Base-by-base conservation (phyloP, 2,113 vertebrate species). In the Mus pahari region DNA sequence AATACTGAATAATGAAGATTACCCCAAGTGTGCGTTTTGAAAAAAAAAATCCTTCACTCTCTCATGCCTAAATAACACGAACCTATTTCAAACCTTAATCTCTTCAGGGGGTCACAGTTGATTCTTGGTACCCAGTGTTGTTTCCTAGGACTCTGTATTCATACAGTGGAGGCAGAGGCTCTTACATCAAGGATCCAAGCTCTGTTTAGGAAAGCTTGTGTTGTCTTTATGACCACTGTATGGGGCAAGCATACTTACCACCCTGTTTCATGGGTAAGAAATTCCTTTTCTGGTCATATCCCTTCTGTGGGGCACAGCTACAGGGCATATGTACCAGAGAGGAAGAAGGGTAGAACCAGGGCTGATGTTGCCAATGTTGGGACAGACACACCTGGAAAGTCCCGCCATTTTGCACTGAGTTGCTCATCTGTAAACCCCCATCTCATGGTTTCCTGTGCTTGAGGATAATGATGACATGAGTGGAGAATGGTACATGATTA, bases 91-190 rank as follows among this genome's bases (percentile, higher is more conserved):
- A 78, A 70, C 16, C 14, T 45, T 79, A n/a, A n/a, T 88, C 1
- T 74, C 36, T 68, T 78, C 71, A 71, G 1, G 62, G 62, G 60
- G 83, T 62, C 42, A 70, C 20, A 50, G 84, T 20, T 33, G 17
- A 24, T 84, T 94, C 39, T 73, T 68, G 36, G 90, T 62, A 90
- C 9, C 33, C 45, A 62, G 22, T 84, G 33, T n/a, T 93, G 20
- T 86, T 91, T 82, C 28, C 89, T 71, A 91, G 73, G 55, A 70
- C 33, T 90, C 78, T 42, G 22, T 48, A 82, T 55, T 86, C n/a
- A 64, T 75, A 68, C 28, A 19, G 36, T 88, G 45, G 45, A 94
- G 89, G 70, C 55, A 75, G 64, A 26, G 10, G 33, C 5, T 31
- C 5, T 81, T 92, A 68, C 31, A 36, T 64, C 79, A 39, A 1